Evolutionary conservation across 1,140 invertebrate genomes (phyloP), one percentile per base, ranked within the genome.

Genomic region (Anastatus disparis): DNA sequence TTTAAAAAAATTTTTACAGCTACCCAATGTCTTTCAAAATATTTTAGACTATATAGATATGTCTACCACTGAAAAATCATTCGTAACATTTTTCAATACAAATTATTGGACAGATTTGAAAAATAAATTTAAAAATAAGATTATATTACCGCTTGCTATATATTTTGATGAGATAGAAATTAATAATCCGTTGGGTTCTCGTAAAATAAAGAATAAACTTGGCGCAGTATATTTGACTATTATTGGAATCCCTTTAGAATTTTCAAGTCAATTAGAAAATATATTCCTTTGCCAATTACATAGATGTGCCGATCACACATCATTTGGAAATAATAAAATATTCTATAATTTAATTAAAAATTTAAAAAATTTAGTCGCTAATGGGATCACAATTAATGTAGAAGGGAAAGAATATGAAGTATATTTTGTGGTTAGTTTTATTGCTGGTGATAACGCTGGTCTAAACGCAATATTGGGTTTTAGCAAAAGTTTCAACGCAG

Each of bases 361-460:
- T 61, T 29, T 72, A 35, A 72, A 55, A 48, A n/a, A 40, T 1
- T 42, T 75, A 9, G 35, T 27, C 29, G 53, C 7, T 22, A 35
- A 61, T n/a, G 73, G 73, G 22, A 65, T 71, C 3, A 27, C n/a
- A 12, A 42, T 74, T 6, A 10, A 69, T 59, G 27, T 66, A 42
- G 9, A 58, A 3, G 29, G 35, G 13, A 13, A 15, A 62, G 13
- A 68, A n/a, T 9, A 17, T 27, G 9, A 68, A 53, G 52, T 79
- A 29, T 71, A 76, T 70, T 82, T 82, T 70, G 31, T 71, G 15
- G 24, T 81, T 35, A 70, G 65, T 24, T 56, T 74, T 50, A 70
- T 81, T 44, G 12, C 78, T 17, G 78, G 79, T 4, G 79, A 82
- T 52, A 82, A 81, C 66, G 65, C 79, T 42, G 77, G 76, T 12